Percentiles rank a stretch among this genome's conserved stretches.
phyloP scores from a whole-genome alignment of 1,140 invertebrate species.

The Zaprionus tsacasi region DNA sequence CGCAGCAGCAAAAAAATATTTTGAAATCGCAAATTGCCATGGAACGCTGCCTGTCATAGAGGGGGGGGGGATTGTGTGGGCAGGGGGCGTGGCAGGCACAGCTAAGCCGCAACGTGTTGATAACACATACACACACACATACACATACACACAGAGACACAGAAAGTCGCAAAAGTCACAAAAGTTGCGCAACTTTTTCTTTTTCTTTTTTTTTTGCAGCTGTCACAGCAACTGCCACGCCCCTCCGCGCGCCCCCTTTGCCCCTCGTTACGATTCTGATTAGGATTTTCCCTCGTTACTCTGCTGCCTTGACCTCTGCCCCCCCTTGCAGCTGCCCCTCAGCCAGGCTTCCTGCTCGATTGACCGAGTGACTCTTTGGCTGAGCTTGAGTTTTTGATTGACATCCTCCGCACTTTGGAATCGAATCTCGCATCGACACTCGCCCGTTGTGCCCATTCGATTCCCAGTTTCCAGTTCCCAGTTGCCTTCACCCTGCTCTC shows the following conservation, averaged over 20 bases:
- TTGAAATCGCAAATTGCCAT: conserved; percentile 40
- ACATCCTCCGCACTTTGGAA: conserved; percentile 49
- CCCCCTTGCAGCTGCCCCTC: conserved; percentile 5
- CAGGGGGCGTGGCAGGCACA: background rate
- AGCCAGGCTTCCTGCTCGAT: conserved; percentile 15
- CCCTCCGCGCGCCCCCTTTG: background rate
- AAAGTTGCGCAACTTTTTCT: conserved; percentile 45
- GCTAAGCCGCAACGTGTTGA: conserved; percentile 16
- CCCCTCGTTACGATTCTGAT: conserved; percentile 51
- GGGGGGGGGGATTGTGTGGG: background rate
- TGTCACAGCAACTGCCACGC: conserved; percentile 19
- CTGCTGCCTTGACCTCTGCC: conserved; percentile 9
- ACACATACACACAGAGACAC: background rate
- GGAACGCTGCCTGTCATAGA: conserved; percentile 14
- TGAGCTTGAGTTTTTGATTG: conserved; percentile 59
- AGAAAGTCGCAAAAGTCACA: conserved; percentile 30
- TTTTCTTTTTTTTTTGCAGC: background rate
- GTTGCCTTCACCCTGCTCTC: background rate
- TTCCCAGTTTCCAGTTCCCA: conserved; percentile 16
- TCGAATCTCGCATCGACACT: conserved; percentile 13
- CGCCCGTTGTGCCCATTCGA: conserved; percentile 14
- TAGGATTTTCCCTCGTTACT: conserved; percentile 44
- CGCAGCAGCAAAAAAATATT: conserved; percentile 33
- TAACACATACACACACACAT: conserved; percentile 21
- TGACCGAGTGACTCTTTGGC: conserved; percentile 47